Evolutionary conservation across 37 sponge, comb jelly and placozoan species (phyloP).

Genomic region (Spongia lamella): DNA sequence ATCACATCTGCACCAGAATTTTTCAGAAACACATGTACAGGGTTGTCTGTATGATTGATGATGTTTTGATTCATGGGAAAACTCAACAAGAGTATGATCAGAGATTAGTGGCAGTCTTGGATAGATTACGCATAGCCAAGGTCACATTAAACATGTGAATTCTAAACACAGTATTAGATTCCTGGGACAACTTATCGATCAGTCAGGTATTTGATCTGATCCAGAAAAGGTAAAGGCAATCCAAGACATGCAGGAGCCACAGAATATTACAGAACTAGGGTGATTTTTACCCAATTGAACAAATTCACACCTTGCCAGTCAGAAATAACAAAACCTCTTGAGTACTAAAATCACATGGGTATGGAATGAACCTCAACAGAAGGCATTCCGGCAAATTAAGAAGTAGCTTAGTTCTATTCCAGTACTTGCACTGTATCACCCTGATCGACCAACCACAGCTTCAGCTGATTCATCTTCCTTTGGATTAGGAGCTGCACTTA

Average conservation of each 20-base stretch:
- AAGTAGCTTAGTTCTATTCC: neutral
- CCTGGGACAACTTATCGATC: neutral
- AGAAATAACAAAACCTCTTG: neutral
- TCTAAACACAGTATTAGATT: neutral
- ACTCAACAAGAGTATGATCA: slow-evolving; percentile 15
- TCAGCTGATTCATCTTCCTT: slow-evolving; percentile 11
- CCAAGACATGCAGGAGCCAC: no score
- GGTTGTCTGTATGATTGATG: slow-evolving; percentile 7
- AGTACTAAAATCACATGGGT: neutral
- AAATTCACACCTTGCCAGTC: neutral
- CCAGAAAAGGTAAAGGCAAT: no score
- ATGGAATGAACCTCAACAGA: neutral
- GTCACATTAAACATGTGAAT: slow-evolving; percentile 15
- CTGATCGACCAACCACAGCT: neutral
- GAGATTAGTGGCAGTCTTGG: neutral
- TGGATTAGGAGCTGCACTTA: slow-evolving; percentile 27
- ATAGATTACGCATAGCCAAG: neutral
- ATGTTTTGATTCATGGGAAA: slow-evolving; percentile 11
- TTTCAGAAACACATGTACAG: neutral
- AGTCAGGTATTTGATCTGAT: no score
- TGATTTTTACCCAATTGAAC: no score
- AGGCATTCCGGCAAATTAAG: neutral
- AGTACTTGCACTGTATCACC: neutral
- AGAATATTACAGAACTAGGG: no score
- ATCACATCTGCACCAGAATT: slow-evolving; percentile 7